Base-by-base conservation (phyloP, 2,113 vertebrate genomes). In the Sebastes schlegelii region DNA sequence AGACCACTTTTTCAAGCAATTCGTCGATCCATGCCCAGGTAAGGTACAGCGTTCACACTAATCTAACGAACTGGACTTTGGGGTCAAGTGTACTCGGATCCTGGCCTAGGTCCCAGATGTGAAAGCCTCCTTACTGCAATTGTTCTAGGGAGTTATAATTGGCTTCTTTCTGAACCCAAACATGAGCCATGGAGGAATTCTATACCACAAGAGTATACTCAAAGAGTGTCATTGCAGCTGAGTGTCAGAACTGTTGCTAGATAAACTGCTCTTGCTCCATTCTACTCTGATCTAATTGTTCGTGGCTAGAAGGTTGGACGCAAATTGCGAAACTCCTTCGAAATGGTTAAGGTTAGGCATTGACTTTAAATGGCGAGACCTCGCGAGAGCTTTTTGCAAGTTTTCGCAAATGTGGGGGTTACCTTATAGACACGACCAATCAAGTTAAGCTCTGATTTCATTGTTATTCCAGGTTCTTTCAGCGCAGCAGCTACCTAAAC, bases 401-500 rank as follows among this genome's bases (percentile, higher is more conserved):
- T 26, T 26, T 26, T 26, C 0, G 2, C 26, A 26, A 26, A 26
- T 26, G 26, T 26, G 26, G 26, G 26, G 26, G 26, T 26, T 3
- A 34, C 26, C 26, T 34, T 34, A 3, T 34, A 34, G 26, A 34
- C 26, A 34, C 26, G 3, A 34, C 34, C 34, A 34, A 34, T 54
- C 1, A 78, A 40, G 45, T 23, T 1, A 14, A 21, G 9, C 8
- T 62, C 2, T 52, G 21, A 26, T 69, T 40, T 60, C 7, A 4
- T 67, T 67, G 7, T 67, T 40, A 0, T 85, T 73, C 1, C 82
- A 99, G 98, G 95, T 99, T 67, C 96, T 99, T 91, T 97, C 97
- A 0, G 98, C 98, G 0, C 98, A 99, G 93, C 98, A 99, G 95
- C 95, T 99, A 52, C 98, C 98, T 16, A 98, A 99, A 89, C 95